Evolutionary conservation across 2,797 vertebrate genomes (phyloP), one percentile per base, ranked within the genome.

Genomic region (Falco cherrug): DNA sequence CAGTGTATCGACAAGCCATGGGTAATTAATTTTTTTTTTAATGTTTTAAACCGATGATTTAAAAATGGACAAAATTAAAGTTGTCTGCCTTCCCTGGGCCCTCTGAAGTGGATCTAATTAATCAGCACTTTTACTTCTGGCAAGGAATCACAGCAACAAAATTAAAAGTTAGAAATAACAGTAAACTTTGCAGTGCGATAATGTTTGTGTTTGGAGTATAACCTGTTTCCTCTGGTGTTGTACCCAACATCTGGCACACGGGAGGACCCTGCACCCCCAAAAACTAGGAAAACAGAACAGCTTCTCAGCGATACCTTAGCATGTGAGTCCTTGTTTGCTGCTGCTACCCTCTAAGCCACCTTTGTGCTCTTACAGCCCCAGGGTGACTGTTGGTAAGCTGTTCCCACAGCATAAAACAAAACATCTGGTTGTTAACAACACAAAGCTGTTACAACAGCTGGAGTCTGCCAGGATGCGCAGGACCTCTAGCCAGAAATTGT

Each of bases 401-500:
- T 84, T 95, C 71, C 76, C 90, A 89, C 65, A 73, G 81, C 13
- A 3, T 94, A 67, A 96, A 94, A 25, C 65, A 96, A 91, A 95
- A 94, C 93, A 95, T 90, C 93, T 97, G 93, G 82, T 86, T 89
- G 76, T 92, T 93, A 94, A 85, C 78, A 89, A 63, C 92, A 85
- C 8, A 63, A 79, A 85, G 87, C 90, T 95, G 88, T 89, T 95
- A 77, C 50, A 92, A 61, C 94, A 95, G 89, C 94, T 96, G 95
- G 84, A 87, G 61, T 35, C 91, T 84, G 84, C 94, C 90, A 92
- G 79, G 51, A 87, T 70, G 76, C 14, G 4, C 59, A 57, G 71
- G 64, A 90, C 56, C 33, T 70, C 75, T 92, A 79, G 54, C 84
- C 91, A 95, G 76, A 84, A 88, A 82, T 53, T 0, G 0, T 79